phyloP scores from a whole-genome alignment of 2,888 invertebrate genomes.

The Lithophane socia region DNA sequence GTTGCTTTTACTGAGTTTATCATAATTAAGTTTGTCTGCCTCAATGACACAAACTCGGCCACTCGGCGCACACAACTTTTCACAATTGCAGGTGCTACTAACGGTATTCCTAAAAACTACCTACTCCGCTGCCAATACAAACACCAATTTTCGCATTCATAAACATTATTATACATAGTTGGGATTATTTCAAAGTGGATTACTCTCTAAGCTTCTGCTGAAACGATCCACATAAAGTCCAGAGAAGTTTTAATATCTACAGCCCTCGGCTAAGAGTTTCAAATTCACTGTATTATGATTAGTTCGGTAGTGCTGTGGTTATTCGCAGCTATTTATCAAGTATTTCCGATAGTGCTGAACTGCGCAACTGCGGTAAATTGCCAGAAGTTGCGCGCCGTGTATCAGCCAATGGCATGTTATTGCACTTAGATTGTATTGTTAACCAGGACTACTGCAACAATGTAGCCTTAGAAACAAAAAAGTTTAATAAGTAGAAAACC shows the following conservation, averaged over 20 bases:
- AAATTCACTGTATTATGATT: background rate
- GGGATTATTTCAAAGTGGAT: slow-evolving; percentile 41
- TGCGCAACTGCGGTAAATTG: slow-evolving; percentile 36
- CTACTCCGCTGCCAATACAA: background rate
- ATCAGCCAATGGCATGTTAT: slow-evolving; percentile 31
- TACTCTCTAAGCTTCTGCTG: slow-evolving; percentile 25
- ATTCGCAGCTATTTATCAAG: slow-evolving; percentile 40
- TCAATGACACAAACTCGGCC: background rate
- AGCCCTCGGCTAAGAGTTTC: slow-evolving; percentile 14
- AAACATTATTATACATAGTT: slow-evolving; percentile 35
- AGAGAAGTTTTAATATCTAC: slow-evolving; percentile 31
- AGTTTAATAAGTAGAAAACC: no score
- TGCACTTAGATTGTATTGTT: slow-evolving; percentile 31
- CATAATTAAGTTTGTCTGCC: background rate
- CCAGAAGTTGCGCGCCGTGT: slow-evolving; percentile 28
- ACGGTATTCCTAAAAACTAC: background rate
- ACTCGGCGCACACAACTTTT: background rate
- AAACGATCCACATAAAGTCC: slow-evolving; percentile 23
- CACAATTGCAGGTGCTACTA: background rate
- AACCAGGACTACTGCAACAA: background rate
- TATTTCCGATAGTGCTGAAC: slow-evolving; percentile 19
- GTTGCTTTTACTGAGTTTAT: background rate
- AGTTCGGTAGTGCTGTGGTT: slow-evolving; percentile 3
- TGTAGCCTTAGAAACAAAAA: no score
- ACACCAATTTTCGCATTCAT: slow-evolving; percentile 21